phyloP scores from a whole-genome alignment of 1,140 invertebrate species.

The Ptiloglossa arizonensis region DNA sequence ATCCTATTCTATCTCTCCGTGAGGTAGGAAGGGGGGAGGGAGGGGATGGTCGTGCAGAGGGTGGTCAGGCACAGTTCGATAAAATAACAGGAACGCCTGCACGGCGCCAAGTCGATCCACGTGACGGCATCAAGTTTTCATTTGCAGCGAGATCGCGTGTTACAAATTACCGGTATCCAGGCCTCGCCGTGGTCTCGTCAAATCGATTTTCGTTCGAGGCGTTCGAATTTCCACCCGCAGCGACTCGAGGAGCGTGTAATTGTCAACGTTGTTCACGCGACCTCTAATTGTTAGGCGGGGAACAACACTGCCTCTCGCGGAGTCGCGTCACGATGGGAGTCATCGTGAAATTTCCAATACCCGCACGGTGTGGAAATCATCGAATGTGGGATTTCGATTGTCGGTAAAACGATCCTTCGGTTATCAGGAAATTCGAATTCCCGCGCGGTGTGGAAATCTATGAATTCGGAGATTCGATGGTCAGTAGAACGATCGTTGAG shows the following conservation, averaged over 20 bases:
- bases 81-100: constrained; percentile 61
- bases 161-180: constrained; percentile 77
- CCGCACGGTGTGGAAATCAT: neutral
- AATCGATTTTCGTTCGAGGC: constrained; percentile 76
- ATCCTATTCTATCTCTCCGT: neutral
- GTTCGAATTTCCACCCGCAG: constrained; percentile 52
- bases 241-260: constrained; percentile 5
- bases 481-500: no score
- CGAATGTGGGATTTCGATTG: no score
- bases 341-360: neutral
- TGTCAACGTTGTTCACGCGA: constrained; percentile 2
- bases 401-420: no score
- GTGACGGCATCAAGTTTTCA: constrained; percentile 76
- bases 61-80: constrained; percentile 41
- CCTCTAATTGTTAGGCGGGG: constrained; percentile 54
- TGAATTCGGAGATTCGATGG: no score
- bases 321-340: neutral
- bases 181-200: constrained; percentile 39
- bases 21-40: neutral
- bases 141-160: constrained; percentile 76
- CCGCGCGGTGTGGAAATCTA: no score
- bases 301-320: constrained; percentile 26
- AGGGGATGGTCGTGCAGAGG: constrained; percentile 12
- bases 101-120: constrained; percentile 63
- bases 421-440: no score